phyloP scores from a whole-genome alignment of 2,797 vertebrate genomes.

The Lepus townsendii region DNA sequence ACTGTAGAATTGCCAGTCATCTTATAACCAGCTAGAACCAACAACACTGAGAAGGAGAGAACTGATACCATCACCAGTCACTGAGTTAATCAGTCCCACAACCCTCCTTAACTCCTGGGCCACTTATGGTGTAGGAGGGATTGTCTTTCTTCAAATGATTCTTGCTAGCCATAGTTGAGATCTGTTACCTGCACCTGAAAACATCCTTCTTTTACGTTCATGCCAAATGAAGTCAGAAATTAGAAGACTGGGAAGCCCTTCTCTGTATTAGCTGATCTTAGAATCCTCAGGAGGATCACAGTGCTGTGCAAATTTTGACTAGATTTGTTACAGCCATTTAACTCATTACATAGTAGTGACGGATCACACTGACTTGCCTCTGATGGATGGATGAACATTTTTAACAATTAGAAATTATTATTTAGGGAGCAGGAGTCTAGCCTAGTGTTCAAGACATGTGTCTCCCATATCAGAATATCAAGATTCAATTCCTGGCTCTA shows the following conservation, averaged over 20 bases:
- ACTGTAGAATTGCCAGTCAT: not conserved
- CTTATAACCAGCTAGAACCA: not conserved
- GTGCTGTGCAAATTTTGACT: not conserved
- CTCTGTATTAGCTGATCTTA: not conserved
- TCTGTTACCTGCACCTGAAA: conserved; percentile 31
- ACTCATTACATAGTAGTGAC: not conserved
- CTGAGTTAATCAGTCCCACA: not conserved
- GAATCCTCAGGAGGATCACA: not conserved
- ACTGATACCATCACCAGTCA: not conserved
- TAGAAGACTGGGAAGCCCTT: not conserved
- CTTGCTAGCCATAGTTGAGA: conserved; percentile 18
- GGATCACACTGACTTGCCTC: not conserved
- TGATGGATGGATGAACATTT: not conserved
- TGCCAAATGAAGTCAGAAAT: conserved; percentile 31
- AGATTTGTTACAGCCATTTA: not conserved
- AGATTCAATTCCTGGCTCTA: no score
- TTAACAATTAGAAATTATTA: no score
- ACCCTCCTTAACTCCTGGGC: not conserved
- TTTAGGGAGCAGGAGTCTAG: no score
- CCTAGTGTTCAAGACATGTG: no score
- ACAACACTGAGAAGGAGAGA: no score
- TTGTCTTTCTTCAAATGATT: not conserved
- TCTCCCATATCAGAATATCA: no score
- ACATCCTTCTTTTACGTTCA: conserved; percentile 13
- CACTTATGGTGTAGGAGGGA: not conserved